phyloP scores from a whole-genome alignment of 2,797 vertebrate genomes.

The Notoglanidium macrostoma region DNA sequence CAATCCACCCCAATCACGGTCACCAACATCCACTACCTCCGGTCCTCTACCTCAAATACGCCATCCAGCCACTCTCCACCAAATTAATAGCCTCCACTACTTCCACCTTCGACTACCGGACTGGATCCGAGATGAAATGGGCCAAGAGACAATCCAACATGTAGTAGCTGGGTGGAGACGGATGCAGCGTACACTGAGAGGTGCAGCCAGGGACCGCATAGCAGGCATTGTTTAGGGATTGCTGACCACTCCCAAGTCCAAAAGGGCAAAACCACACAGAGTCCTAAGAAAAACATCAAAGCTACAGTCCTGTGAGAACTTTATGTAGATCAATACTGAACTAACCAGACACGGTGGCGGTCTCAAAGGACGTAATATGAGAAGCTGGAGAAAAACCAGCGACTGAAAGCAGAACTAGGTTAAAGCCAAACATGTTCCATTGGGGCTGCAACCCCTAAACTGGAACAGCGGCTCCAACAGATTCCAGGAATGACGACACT shows the following conservation, averaged over 20 bases:
- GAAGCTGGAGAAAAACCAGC: background rate
- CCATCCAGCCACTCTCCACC: background rate
- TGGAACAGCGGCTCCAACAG: background rate
- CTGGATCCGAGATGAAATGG: background rate
- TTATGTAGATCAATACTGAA: background rate
- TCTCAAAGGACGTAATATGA: background rate
- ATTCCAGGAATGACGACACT: conserved; percentile 1
- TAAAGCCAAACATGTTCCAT: background rate
- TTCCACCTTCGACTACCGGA: background rate
- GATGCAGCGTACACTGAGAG: background rate
- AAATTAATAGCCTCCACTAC: background rate
- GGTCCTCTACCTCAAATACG: background rate
- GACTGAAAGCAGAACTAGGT: background rate
- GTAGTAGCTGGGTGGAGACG: background rate
- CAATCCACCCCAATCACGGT: background rate
- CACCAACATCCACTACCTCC: background rate
- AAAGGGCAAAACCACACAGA: conserved; percentile 6
- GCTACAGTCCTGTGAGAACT: background rate
- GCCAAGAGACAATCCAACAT: background rate
- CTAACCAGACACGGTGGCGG: background rate
- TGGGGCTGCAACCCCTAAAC: background rate
- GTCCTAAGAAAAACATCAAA: background rate
- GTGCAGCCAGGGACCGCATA: background rate
- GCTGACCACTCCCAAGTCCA: background rate
- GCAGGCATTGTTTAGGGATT: background rate